Evolutionary conservation across 1,140 invertebrate species (phyloP), one percentile per base, ranked within the genome.

Genomic region (Drosophila ohnishii): DNA sequence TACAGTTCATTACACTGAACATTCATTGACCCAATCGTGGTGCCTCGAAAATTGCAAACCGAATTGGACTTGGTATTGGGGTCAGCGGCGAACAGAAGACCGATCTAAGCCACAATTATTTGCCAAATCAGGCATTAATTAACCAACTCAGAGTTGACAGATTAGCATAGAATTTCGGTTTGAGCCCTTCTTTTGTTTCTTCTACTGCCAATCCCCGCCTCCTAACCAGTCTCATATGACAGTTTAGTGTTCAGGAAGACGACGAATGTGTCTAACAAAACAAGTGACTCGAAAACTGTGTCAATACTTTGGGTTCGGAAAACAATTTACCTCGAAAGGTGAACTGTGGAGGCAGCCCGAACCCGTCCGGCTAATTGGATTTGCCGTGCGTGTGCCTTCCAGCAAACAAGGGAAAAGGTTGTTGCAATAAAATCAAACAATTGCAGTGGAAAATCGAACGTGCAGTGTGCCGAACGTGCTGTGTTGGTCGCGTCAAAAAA

Each of bases 401-500:
- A 77, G 64, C 65, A 87, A 88, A 71, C 59, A 87, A 42, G 47
- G 71, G 65, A 80, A 83, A 74, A 71, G 70, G 76, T 74, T 71
- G 42, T 71, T 78, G 84, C 80, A 87, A 88, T 87, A 78, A 87
- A 87, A 88, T 88, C 80, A 84, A 78, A 66, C 80, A 75, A 80
- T 88, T 84, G 80, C 84, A 88, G 84, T 88, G 74, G 59, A 88
- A 88, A 84, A 89, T 84, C 80, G 84, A 88, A 89, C 85, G 85
- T 80, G 80, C 50, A 55, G 57, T 62, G 86, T 73, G 74, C 45
- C 69, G 64, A 87, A 87, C 80, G 84, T 82, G 44, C 80, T 61
- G 84, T 79, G 44, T 86, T 67, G 39, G 67, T 48, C 72, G 82
- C 57, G 65, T 59, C 25, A 47, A 56, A 16, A 73, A 64, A 59